Evolutionary conservation across 2,888 invertebrate genomes (phyloP).

Genomic region (Strigamia maritima): DNA sequence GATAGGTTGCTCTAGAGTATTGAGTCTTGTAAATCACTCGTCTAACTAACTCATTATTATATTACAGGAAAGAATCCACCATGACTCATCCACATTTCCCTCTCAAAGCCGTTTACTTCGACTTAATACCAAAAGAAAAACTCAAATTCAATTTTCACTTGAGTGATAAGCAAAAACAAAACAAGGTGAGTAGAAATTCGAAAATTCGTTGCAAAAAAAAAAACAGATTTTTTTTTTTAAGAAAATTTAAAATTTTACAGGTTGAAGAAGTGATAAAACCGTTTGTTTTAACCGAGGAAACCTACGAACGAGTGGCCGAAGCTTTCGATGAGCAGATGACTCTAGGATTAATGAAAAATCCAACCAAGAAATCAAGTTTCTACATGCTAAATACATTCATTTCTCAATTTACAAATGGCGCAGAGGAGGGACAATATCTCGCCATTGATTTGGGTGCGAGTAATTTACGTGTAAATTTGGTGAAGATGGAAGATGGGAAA

Average conservation of each 20-base stretch:
- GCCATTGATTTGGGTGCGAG: constrained; percentile 79
- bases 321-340: constrained; percentile 65
- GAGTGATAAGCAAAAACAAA: not conserved
- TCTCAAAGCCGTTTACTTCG: not conserved
- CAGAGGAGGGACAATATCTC: constrained; percentile 70
- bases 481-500: constrained; percentile 61
- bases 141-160: not conserved
- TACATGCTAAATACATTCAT: constrained; percentile 76
- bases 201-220: too few relatives aligned
- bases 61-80: too few relatives aligned
- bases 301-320: constrained; percentile 57
- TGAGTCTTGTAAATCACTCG: too few relatives aligned
- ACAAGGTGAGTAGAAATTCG: not conserved
- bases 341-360: constrained; percentile 61
- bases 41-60: too few relatives aligned
- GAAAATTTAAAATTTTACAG: constrained; percentile 45
- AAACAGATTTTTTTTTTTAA: too few relatives aligned
- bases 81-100: not conserved
- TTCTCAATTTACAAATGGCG: constrained; percentile 68
- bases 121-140: not conserved
- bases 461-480: constrained; percentile 69
- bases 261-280: constrained; percentile 46
- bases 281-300: constrained; percentile 54
- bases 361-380: constrained; percentile 59
- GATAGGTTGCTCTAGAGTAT: too few relatives aligned